Base-by-base conservation (phyloP, 2,888 invertebrate species). In the Tanaodytes sp. region DNA sequence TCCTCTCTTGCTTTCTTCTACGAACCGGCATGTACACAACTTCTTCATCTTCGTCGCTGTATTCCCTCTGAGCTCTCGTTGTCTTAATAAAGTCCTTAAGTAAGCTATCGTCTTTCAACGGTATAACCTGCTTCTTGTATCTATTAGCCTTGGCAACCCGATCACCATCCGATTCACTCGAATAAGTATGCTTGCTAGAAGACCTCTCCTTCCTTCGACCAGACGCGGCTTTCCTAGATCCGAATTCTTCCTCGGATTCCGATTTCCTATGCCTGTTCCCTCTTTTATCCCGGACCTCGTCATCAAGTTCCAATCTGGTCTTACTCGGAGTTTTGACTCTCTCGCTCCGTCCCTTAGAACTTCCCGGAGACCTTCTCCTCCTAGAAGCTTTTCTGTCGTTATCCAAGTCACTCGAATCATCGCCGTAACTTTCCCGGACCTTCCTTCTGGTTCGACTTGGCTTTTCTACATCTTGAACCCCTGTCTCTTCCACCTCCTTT, bases 61-160 rank as follows among this genome's bases (percentile, higher is more conserved):
- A 75, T 76, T 82, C 71, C 74, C 77, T 63, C 72, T 82, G 55
- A 75, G 73, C 81, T 74, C 77, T 63, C 72, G 82, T 55, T 75
- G 73, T 81, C 11, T 62, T 74, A 1, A 52, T 66, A 2, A 75
- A 45, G 16, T 77, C 74, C 4, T 73, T 71, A 16, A 71, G 59
- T 15, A 77, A 57, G 33, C 69, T 58, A 11, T 72, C 71, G 20
- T 77, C 64, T 19, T 31, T 81, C 37, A 85, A 54, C 0, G 82
- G 84, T 19, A 85, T 84, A 16, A 84, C 82, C 39, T 83, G 81
- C 23, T 85, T 84, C 49, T 77, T 59, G 3, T 58, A 37, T 14
- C 48, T 54, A 8, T 23, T 23, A 59, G 73, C 4, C 23, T 39
- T 58, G 14, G 16, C 27, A 51, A 66, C 11, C 11, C 40, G 43